These are phyloP conservation scores for Ceramica pisi DNA, from an alignment of 2,888 invertebrate species.

Conservation along the genomic window DNA sequence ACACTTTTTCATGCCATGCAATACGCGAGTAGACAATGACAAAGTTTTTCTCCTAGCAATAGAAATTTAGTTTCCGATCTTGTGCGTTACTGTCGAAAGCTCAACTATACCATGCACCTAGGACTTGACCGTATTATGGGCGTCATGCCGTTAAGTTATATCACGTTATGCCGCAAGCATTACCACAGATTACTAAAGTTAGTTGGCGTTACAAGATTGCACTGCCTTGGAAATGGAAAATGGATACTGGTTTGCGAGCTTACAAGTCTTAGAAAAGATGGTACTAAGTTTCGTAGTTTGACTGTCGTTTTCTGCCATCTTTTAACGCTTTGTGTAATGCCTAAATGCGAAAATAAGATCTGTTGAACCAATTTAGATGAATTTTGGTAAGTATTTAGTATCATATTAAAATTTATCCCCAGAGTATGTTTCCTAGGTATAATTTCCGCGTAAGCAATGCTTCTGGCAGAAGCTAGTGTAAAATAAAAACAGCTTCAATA, in stretches of 20 bases:
- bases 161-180: slow-evolving; percentile 15
- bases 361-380: no score
- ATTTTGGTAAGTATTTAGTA: neutral
- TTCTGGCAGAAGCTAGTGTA: neutral
- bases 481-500: neutral
- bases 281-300: no score
- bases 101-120: slow-evolving; percentile 7
- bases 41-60: neutral
- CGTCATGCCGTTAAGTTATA: slow-evolving; percentile 13
- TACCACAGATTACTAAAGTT: slow-evolving; percentile 35
- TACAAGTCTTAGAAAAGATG: neutral
- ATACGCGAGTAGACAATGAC: neutral
- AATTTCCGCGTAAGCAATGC: neutral
- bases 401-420: neutral
- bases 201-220: slow-evolving; percentile 21
- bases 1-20: no score
- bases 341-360: no score
- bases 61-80: neutral
- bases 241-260: slow-evolving; percentile 11
- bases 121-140: slow-evolving; percentile 30
- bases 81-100: neutral
- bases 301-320: neutral
- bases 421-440: neutral
- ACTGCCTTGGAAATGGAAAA: slow-evolving; percentile 25
- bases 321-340: no score